Evolutionary conservation across 2,888 invertebrate species (phyloP).

Genomic region (Scaptomyza cyrtandrae): DNA sequence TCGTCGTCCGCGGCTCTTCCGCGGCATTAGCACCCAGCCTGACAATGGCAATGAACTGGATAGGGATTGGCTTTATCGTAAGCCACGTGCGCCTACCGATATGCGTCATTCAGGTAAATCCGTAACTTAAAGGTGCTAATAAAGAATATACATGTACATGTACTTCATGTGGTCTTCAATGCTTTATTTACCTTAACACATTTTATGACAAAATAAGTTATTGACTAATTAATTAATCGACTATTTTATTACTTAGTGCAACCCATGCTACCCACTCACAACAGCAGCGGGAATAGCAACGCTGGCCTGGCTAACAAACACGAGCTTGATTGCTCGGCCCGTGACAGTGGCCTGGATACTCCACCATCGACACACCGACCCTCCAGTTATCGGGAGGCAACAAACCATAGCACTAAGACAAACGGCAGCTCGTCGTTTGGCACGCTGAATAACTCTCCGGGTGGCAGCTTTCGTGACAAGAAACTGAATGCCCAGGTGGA

Average conservation of each 20-base stretch:
- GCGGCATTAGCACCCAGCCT: constrained; percentile 74
- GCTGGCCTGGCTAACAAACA: constrained; percentile 78
- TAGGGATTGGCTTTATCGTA: constrained; percentile 84
- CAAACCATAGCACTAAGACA: constrained; percentile 82
- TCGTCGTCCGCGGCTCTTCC: constrained; percentile 79
- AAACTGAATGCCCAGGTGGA: constrained; percentile 79
- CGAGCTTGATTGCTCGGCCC: constrained; percentile 86
- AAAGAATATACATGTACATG: too few relatives aligned
- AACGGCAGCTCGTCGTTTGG: constrained; percentile 84
- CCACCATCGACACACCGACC: constrained; percentile 85
- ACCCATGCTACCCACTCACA: constrained; percentile 79
- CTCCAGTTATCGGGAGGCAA: constrained; percentile 83
- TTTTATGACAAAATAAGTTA: background rate
- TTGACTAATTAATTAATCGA: background rate
- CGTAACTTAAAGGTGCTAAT: too few relatives aligned
- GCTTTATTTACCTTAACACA: too few relatives aligned
- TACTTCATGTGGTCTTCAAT: too few relatives aligned
- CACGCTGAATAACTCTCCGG: constrained; percentile 82
- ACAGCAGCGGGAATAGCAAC: constrained; percentile 43
- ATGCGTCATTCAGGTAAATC: constrained; percentile 84
- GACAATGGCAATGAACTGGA: constrained; percentile 84
- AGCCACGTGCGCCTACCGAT: constrained; percentile 84
- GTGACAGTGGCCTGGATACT: constrained; percentile 85
- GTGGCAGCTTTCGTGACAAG: constrained; percentile 83
- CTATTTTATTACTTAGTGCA: constrained; percentile 84